Base-by-base conservation (phyloP, 2,888 invertebrate species). In the Arrhopalites spinosus region DNA sequence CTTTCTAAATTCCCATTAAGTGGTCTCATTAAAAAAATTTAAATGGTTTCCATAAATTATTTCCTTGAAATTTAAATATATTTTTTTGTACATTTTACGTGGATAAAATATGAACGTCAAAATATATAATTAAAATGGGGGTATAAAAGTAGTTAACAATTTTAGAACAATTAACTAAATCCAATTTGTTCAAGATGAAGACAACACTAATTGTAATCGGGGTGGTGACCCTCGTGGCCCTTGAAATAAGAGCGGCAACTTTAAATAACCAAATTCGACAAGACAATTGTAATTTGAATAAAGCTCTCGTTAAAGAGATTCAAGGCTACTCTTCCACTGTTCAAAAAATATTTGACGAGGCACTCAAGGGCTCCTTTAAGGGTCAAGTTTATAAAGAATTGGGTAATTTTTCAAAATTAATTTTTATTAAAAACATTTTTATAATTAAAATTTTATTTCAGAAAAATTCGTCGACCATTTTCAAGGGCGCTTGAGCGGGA, bases 231-330 rank as follows among this genome's bases (percentile, higher is more conserved):
- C n/a, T n/a, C n/a, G n/a, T n/a, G n/a, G n/a, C 36, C 36, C 3
- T 36, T 36, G 50, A 15, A n/a, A 50, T 5, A 50, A 17, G 17
- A 50, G n/a, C n/a, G n/a, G n/a, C n/a, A n/a, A n/a, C n/a, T n/a
- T n/a, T n/a, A n/a, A n/a, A n/a, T n/a, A n/a, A 50, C 2, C 7
- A 50, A 50, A 17, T n/a, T 15, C 3, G 15, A 17, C 17, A n/a
- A 15, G 50, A 50, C n/a, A 23, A 47, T 8, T 76, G 76, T 30
- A 36, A 45, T 17, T 64, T 76, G 47, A 17, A 72, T 1, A 25
- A 72, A 17, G 61, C 53, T n/a, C 36, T 81, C 0, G 84, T 87
- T 50, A 83, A 87, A 36, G 91, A 92, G 85, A 91, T 92, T 80
- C 85, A 87, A 50, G 86, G 88, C 27, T 90, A 91, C 83, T 85